These are phyloP conservation scores for Apostichopus japonicus DNA, from an alignment of 35 echinoderm and acorn worm species.

Conservation along the genomic window DNA sequence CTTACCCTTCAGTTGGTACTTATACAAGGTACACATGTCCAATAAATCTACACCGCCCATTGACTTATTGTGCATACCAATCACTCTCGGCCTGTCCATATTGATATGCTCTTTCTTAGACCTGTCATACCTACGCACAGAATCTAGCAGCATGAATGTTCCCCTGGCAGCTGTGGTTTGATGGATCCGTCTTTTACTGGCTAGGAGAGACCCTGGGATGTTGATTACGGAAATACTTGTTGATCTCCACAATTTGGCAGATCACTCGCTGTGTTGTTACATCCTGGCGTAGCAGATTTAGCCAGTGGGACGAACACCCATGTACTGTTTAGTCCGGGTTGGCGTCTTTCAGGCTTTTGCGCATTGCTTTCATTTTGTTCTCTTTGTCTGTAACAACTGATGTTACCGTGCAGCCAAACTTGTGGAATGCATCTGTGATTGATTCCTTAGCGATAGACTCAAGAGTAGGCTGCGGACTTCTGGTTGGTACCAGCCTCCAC, in stretches of 20 bases:
- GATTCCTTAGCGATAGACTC: constrained; percentile 27
- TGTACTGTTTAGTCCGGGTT: too few species aligned
- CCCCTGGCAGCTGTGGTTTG: constrained; percentile 49
- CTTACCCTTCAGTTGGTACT: too few species aligned
- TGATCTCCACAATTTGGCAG: constrained; percentile 66
- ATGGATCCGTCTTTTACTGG: background rate
- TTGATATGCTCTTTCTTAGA: background rate
- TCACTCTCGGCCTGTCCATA: constrained; percentile 7
- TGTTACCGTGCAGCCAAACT: constrained; percentile 43
- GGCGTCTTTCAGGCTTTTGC: too few species aligned
- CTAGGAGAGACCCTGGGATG: background rate
- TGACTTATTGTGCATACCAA: too few species aligned
- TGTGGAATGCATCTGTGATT: constrained; percentile 33
- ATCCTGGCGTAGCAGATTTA: constrained; percentile 55
- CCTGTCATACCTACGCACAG: constrained; percentile 35
- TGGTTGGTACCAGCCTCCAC: constrained; percentile 14
- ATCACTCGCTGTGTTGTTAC: constrained; percentile 37
- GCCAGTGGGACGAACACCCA: background rate
- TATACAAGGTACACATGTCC: too few species aligned
- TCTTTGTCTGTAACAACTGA: constrained; percentile 64
- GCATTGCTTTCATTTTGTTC: constrained; percentile 49
- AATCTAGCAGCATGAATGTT: background rate
- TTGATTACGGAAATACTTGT: constrained; percentile 60
- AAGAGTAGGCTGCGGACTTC: constrained; percentile 46
- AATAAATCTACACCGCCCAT: too few species aligned